Conservation (phyloP, 2,888 invertebrate species). For the Saturnia pavonia region DNA sequence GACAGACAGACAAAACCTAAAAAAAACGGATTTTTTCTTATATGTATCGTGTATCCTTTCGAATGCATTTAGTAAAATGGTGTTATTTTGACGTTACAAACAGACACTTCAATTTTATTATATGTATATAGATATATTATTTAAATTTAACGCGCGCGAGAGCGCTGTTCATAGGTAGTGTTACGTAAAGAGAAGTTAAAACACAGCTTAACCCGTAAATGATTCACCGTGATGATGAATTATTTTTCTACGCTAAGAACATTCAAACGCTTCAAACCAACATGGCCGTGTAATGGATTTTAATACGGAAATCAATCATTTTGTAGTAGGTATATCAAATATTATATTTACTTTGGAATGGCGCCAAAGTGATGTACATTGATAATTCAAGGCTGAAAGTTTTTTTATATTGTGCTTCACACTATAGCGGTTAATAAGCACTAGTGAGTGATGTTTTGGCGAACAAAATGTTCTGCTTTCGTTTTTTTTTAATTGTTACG, state of each 20-base stretch:
- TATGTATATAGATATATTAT: no score
- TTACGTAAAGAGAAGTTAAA: no score
- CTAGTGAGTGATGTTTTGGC: no score
- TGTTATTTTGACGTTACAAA: no score
- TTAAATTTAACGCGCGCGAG: no score
- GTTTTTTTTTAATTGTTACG: not conserved
- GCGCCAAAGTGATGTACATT: not conserved
- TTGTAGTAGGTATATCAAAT: not conserved
- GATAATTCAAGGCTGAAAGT: not conserved
- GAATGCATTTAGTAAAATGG: no score
- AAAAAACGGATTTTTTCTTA: no score
- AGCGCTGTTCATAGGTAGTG: no score
- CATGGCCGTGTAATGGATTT: not conserved
- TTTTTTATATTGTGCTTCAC: not conserved
- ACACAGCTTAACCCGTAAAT: not conserved
- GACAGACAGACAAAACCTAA: no score
- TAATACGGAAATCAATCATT: constrained; percentile 4
- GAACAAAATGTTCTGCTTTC: not conserved
- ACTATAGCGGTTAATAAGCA: not conserved
- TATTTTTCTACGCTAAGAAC: not conserved
- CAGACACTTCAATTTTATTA: no score
- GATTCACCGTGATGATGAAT: not conserved
- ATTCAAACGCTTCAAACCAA: not conserved
- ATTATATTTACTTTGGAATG: not conserved
- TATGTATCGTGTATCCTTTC: no score